phyloP scores from a whole-genome alignment of 1,140 invertebrate genomes.

The Caenorhabditis latens region DNA sequence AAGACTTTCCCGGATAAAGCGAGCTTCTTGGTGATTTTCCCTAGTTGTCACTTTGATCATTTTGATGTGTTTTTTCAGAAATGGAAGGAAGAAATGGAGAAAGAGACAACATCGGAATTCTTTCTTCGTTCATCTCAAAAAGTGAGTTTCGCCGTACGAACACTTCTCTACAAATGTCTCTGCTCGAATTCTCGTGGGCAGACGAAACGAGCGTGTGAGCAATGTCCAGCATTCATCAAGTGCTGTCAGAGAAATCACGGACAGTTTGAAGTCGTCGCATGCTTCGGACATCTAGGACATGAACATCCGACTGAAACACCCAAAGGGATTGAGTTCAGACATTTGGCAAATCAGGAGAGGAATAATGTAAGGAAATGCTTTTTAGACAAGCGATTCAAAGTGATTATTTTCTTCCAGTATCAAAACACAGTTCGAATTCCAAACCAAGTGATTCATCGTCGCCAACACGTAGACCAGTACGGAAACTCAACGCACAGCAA shows the following conservation, averaged over 20 bases:
- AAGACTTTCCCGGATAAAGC: constrained; percentile 10
- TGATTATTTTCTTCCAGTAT: background rate
- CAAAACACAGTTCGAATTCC: background rate
- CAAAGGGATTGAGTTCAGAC: background rate
- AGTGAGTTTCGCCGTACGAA: constrained; percentile 13
- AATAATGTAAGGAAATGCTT: background rate
- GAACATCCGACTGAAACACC: background rate
- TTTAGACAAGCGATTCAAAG: background rate
- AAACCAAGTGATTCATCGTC: background rate
- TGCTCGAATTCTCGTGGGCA: constrained; percentile 15
- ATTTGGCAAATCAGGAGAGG: background rate
- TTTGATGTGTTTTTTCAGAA: background rate
- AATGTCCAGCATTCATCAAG: constrained; percentile 39
- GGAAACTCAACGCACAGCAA: background rate
- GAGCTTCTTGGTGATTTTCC: background rate
- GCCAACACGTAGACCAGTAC: background rate
- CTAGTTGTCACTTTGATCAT: too few relatives aligned
- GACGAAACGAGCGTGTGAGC: background rate
- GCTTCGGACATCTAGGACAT: constrained; percentile 29
- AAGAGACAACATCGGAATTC: background rate
- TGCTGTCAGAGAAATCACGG: constrained; percentile 1
- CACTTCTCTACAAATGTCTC: constrained; percentile 7
- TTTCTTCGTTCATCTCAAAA: constrained; percentile 35
- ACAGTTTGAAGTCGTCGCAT: constrained; percentile 17
- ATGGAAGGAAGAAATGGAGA: constrained; percentile 25